Base-by-base conservation (phyloP, 1,140 invertebrate species). In the Stratiolaelaps scimitus region DNA sequence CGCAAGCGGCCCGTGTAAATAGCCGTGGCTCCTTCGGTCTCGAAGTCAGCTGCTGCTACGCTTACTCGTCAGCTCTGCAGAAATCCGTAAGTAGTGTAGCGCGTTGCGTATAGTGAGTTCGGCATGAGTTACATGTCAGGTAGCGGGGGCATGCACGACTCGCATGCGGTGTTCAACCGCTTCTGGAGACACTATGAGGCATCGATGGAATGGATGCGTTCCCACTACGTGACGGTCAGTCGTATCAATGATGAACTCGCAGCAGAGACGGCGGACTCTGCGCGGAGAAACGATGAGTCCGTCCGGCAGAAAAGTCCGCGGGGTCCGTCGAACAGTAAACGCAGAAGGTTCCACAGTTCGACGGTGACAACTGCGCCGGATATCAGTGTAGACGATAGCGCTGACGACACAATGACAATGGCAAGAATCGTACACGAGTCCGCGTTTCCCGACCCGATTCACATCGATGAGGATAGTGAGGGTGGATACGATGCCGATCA, bases 171-270 rank as follows among this genome's bases (percentile, higher is more conserved):
- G 23, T 60, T 60, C 53, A 60, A 60, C 23, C 53, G 53, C 15
- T 60, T 60, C 20, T 60, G 53, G 53, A 15, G 53, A 15, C 53
- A 60, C 26, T 60, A 60, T 34, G 53, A 60, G 6, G 53, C 53
- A 29, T 60, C 53, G 1, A 60, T 60, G 53, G 53, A 20, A 26
- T 60, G 53, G 53, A 26, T 60, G 53, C 17, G 53, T 29, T 13
- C 34, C 53, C 53, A 60, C 34, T 60, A 29, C 15, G 53, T 23
- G 6, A 34, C 34, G 6, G 34, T 60, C 26, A 60, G 34, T 26
- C 26, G 34, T 17, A 34, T 60, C 53, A 60, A 26, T 34, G 53
- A 15, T 6, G 53, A 60, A 15, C 5, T 10, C 5, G 34, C 34
- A 10, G 34, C 34, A 10, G 34, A 10, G 5, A 40, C 34, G 4